Conservation (phyloP, 2,113 vertebrate genomes). For the Grallaria varia region DNA sequence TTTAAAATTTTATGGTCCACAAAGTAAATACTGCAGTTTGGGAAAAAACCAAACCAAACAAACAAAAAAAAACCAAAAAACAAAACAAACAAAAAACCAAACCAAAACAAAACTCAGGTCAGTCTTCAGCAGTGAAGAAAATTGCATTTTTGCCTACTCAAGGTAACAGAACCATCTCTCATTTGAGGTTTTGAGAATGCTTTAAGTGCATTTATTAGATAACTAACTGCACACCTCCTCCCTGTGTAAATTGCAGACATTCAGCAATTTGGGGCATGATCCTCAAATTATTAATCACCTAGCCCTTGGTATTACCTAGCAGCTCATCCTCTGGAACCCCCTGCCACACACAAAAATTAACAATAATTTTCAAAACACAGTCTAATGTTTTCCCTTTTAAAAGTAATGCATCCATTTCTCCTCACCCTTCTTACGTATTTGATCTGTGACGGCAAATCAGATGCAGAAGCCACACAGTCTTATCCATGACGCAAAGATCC, state of each 20-base stretch:
- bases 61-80: too few relatives aligned
- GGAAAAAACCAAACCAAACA: too few relatives aligned
- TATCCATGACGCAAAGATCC: not conserved
- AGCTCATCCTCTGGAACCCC: not conserved
- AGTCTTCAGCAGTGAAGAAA: not conserved
- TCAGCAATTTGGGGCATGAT: not conserved
- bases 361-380: not conserved
- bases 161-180: not conserved
- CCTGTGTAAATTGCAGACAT: not conserved
- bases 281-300: not conserved
- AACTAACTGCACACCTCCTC: not conserved
- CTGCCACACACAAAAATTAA: not conserved
- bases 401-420: not conserved
- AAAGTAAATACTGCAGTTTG: not conserved
- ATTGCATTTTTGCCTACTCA: not conserved
- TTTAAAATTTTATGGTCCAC: not conserved
- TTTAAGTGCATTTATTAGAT: not conserved
- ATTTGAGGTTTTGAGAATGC: not conserved
- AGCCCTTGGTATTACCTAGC: not conserved
- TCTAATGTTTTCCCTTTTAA: not conserved
- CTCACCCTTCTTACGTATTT: not conserved
- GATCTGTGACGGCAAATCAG: not conserved
- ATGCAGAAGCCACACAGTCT: not conserved
- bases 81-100: too few relatives aligned
- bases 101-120: too few relatives aligned